A percentile compares a stretch with the other conserved stretches of the same genome.
Conservation (phyloP, 1,140 invertebrate species). For the Drosophila micromelanica region DNA sequence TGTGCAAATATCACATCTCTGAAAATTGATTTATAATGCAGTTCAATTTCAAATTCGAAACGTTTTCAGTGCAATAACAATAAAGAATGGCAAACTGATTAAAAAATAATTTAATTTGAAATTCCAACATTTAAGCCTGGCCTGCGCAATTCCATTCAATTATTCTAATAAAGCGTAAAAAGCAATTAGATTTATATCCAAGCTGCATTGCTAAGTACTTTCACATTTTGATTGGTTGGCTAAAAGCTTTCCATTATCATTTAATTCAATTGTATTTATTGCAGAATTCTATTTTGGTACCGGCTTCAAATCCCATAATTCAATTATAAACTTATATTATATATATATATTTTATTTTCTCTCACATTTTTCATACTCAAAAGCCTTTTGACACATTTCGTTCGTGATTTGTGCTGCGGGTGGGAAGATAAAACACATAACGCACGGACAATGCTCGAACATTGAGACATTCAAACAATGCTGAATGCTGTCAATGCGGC, state of each 20-base stretch:
- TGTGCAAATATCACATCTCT: too few relatives aligned
- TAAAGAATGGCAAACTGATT: neutral
- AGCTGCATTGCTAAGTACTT: neutral
- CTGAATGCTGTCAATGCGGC: conserved; percentile 27
- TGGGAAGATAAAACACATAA: conserved; percentile 3
- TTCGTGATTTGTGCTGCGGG: conserved; percentile 29
- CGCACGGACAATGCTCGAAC: conserved; percentile 32
- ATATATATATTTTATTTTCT: neutral
- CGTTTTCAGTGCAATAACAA: too few relatives aligned
- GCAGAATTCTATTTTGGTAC: conserved; percentile 18
- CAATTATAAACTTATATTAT: conserved; percentile 45
- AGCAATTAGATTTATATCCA: conserved; percentile 2
- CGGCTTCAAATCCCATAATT: conserved; percentile 42
- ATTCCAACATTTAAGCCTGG: neutral
- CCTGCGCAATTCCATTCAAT: neutral
- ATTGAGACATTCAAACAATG: conserved; percentile 32
- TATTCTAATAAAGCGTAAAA: neutral
- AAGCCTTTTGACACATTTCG: conserved; percentile 31
- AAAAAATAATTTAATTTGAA: neutral
- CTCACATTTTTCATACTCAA: conserved; percentile 21
- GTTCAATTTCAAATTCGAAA: neutral
- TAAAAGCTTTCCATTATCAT: conserved; percentile 43
- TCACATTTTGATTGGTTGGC: conserved; percentile 9
- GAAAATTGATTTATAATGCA: too few relatives aligned
- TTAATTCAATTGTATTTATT: conserved; percentile 25